Percentiles rank a stretch among this genome's conserved stretches.
Evolutionary conservation across 2,888 invertebrate genomes (phyloP).

Genomic region (Glaucopsyche alexis): DNA sequence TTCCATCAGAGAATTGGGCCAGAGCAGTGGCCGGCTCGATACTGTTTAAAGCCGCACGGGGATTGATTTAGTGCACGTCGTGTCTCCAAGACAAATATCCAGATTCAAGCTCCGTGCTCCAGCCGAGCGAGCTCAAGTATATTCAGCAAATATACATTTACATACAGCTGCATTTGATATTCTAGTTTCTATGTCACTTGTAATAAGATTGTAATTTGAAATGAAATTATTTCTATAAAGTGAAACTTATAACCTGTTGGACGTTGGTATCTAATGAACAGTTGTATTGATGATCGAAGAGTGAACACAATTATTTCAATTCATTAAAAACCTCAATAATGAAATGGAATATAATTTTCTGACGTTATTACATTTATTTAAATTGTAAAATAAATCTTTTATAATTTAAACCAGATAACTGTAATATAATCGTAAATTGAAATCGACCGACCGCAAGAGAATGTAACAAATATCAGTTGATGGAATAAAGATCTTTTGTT

Average conservation of each 20-base stretch:
- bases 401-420: background rate
- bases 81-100: constrained; percentile 15
- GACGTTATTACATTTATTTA: background rate
- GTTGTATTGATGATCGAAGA: too few relatives aligned
- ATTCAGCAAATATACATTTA: background rate
- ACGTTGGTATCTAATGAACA: background rate
- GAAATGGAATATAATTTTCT: background rate
- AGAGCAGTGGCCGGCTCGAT: background rate
- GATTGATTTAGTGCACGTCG: constrained; percentile 28
- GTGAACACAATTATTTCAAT: background rate
- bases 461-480: background rate
- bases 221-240: background rate
- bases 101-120: background rate
- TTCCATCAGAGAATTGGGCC: constrained; percentile 25
- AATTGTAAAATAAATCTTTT: background rate
- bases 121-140: background rate
- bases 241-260: background rate
- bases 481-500: constrained; percentile 18
- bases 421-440: constrained; percentile 1
- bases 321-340: background rate
- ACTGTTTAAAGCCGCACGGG: constrained; percentile 18
- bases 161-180: background rate
- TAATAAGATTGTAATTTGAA: background rate
- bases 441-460: background rate
- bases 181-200: background rate